Conservation (phyloP, 2,888 invertebrate genomes). For the Phrixothrix hirtus region DNA sequence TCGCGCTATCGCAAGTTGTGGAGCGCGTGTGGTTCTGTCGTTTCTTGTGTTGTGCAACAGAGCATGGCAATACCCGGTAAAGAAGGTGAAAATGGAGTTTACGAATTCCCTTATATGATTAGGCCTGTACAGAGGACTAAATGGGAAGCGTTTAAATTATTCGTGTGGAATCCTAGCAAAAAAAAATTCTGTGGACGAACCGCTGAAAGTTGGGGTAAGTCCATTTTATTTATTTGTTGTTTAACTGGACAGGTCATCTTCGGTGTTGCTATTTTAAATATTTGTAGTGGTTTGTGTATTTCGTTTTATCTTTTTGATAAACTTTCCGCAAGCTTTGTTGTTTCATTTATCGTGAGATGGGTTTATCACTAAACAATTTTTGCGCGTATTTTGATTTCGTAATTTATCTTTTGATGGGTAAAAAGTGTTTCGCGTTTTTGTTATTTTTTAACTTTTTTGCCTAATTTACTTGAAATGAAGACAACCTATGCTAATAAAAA, state of each 20-base stretch:
- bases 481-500: too few species aligned
- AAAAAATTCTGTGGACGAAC: slow-evolving; percentile 46
- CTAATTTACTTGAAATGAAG: not conserved
- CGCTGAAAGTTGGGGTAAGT: slow-evolving; percentile 48
- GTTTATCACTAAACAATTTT: too few species aligned
- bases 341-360: too few species aligned
- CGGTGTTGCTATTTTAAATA: too few species aligned
- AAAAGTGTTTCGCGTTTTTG: too few species aligned
- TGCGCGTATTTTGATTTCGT: too few species aligned
- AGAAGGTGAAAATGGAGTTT: slow-evolving; percentile 27
- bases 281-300: too few species aligned
- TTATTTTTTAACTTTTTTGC: too few species aligned
- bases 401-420: too few species aligned
- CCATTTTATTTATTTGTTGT: not conserved
- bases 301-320: too few species aligned
- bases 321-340: too few species aligned
- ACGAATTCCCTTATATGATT: slow-evolving; percentile 25
- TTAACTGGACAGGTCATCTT: too few species aligned
- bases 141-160: slow-evolving; percentile 19
- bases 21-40: slow-evolving; percentile 11
- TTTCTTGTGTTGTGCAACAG: slow-evolving; percentile 5
- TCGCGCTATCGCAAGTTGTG: slow-evolving; percentile 15
- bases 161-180: slow-evolving; percentile 44
- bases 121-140: slow-evolving; percentile 12
- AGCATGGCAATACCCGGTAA: slow-evolving; percentile 24